Base-by-base conservation (phyloP, 1,140 invertebrate species). In the Pseudachorutes palmiensis region DNA sequence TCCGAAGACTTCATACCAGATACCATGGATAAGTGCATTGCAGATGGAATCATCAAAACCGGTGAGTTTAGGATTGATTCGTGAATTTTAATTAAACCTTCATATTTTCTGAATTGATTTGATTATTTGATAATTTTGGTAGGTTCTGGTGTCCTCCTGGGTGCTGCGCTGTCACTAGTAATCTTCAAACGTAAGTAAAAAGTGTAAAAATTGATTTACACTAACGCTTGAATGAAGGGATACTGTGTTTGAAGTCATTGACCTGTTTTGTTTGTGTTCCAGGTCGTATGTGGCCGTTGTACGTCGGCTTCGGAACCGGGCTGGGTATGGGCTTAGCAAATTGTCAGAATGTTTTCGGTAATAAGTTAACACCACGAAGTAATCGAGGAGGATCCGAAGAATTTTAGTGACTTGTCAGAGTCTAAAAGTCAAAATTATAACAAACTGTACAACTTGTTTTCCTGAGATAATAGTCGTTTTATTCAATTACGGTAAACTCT, bases 31-130 rank as follows among this genome's bases (percentile, higher is more conserved):
- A 55, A 55, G 24, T 55, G 51, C 24, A 14, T 16, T 5, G 51
- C 51, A 12, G 51, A 55, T 55, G 51, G 51, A 55, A 55, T 55
- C 12, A 55, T 55, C 5, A 55, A 55, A 26, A 24, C 51, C 51
- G 51, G 51, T 55, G 24, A 12, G 51, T 45, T 45, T 19, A 45
- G 36, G 9, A 19, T 45, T 45, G 9, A 19, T 12, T 12, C 9
- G 9, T 45, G 36, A 19, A 45, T 45, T 9, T 12, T 45, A 19
- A 45, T 45, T 9, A 19, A 45, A 45, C 36, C 19, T 45, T 9
- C 36, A 12, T 9, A 55, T 12, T 9, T 55, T 16, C 9, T 26
- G 51, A 55, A 55, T 9, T 55, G 24, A 16, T 55, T 55, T n/a
- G n/a, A n/a, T n/a, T n/a, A n/a, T 55, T 16, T 55, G 3, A 16